Base-by-base conservation (phyloP, 2,113 vertebrate species). In the Etheostoma spectabile region DNA sequence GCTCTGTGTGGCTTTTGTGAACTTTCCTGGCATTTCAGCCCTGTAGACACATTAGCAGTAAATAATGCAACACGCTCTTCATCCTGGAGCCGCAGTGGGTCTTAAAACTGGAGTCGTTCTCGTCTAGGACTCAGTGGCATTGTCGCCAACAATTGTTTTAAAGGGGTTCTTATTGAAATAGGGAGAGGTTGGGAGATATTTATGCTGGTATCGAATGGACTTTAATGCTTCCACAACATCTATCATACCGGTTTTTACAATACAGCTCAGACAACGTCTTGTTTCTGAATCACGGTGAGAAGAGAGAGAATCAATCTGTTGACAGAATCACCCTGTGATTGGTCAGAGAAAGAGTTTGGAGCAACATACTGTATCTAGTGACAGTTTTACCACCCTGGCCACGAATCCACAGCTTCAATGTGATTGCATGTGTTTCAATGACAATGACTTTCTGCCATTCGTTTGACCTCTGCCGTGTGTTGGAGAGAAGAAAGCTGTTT, bases 181-280 rank as follows among this genome's bases (percentile, higher is more conserved):
- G 33, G 35, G 53, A 55, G 73, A 57, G 38, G 51, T 74, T 22
- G 21, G 53, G 38, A 57, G 59, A 70, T 68, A 79, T 88, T 83
- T 68, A 64, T 21, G 14, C 74, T 0, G 1, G 67, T 88, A 92
- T 91, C 80, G 1, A 77, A 76, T 91, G 77, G 15, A 74, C 78
- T 80, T 79, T 86, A 88, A 91, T 90, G 80, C 70, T 81, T 87
- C 84, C 88, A 66, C 57, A 57, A 60, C 78, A 84, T 86, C 80
- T 73, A 86, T 92, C 80, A 80, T 27, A 38, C 38, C 0, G 22
- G 70, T 72, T 79, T 93, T 92, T 92, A 91, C 86, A 87, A n/a
- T 62, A 46, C 59, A 78, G 46, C 52, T 49, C 61, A 59, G 70
- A 72, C 33, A 61, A 57, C 57, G 64, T 42, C 12, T 30, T 21